A percentile compares a stretch with the other conserved stretches of the same genome.
Evolutionary conservation across 2,113 vertebrate genomes (phyloP).

Genomic region (Clarias gariepinus): DNA sequence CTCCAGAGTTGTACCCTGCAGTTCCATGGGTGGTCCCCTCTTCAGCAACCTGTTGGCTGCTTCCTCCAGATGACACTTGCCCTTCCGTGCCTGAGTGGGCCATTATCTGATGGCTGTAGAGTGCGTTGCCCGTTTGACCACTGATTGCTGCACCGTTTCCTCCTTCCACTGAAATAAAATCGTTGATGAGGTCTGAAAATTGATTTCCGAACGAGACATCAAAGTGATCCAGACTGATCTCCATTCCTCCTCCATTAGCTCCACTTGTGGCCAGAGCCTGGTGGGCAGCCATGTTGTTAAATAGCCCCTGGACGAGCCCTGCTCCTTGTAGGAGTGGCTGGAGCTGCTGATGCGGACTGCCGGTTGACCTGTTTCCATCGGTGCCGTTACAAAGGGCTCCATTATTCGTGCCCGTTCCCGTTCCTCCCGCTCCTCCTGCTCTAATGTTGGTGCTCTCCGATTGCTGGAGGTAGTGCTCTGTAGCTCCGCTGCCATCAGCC

Average conservation of each 20-base stretch:
- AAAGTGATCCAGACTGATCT: conserved; percentile 96
- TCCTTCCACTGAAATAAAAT: conserved; percentile 97
- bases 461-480: conserved; percentile 89
- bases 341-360: conserved; percentile 52
- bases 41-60: conserved; percentile 70
- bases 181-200: conserved; percentile 98
- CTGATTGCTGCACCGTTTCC: conserved; percentile 66
- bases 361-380: conserved; percentile 70
- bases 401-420: conserved; percentile 49
- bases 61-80: conserved; percentile 68
- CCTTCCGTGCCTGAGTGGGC: conserved; percentile 70
- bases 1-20: conserved; percentile 77
- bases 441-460: conserved; percentile 57
- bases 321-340: conserved; percentile 80
- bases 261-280: conserved; percentile 74
- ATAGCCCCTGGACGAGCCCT: conserved; percentile 87
- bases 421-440: conserved; percentile 40
- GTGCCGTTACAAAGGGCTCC: conserved; percentile 76
- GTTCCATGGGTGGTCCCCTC: conserved; percentile 71
- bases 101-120: conserved; percentile 85
- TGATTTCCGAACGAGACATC: conserved; percentile 98
- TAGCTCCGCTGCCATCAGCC: conserved; percentile 63
- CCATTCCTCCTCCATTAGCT: conserved; percentile 74
- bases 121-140: conserved; percentile 55
- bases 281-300: conserved; percentile 82